Evolutionary conservation across 1,140 invertebrate genomes (phyloP).

Genomic region (Trissolcus basalis): DNA sequence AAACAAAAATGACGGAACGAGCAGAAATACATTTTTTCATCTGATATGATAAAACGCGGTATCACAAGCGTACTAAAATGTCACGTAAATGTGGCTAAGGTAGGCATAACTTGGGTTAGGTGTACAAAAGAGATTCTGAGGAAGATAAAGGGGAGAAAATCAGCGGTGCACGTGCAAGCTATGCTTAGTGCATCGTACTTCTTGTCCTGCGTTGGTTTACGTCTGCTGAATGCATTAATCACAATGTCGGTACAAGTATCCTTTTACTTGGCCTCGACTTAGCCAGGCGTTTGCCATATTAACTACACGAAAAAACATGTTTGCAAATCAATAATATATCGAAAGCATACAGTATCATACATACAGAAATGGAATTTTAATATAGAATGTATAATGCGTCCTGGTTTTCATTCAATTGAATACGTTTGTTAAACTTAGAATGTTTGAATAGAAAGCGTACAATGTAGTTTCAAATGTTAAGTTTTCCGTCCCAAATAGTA

Average conservation of each 20-base stretch:
- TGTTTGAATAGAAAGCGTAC: no score
- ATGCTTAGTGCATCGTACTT: conserved; percentile 60
- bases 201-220: conserved; percentile 62
- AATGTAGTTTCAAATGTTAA: no score
- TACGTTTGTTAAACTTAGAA: no score
- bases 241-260: conserved; percentile 50
- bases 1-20: conserved; percentile 9
- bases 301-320: conserved; percentile 41
- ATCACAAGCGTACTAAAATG: conserved; percentile 58
- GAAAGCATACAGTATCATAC: conserved; percentile 44
- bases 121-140: conserved; percentile 58
- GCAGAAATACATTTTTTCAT: conserved; percentile 39
- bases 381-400: no score
- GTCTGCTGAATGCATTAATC: conserved; percentile 63
- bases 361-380: no score
- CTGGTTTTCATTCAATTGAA: no score
- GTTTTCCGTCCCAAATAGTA: no score
- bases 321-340: conserved; percentile 39
- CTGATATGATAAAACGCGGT: conserved; percentile 48
- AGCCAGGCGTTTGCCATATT: conserved; percentile 44
- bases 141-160: conserved; percentile 69
- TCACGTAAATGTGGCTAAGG: conserved; percentile 63
- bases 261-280: conserved; percentile 54
- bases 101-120: conserved; percentile 51
- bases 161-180: conserved; percentile 67